Evolutionary conservation across 2,113 vertebrate species (phyloP).

Genomic region (Montifringilla adamsi): DNA sequence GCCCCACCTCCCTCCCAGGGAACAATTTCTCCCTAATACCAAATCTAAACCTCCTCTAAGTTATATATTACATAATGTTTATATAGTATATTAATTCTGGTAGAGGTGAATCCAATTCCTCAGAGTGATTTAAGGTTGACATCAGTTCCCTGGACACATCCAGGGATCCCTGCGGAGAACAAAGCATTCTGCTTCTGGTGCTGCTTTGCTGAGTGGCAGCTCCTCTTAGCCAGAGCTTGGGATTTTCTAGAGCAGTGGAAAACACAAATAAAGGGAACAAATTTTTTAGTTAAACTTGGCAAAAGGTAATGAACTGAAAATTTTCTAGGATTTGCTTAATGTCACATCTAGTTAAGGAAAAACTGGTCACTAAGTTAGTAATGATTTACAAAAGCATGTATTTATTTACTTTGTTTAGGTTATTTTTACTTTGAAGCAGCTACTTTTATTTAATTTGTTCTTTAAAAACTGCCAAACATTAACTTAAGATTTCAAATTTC

Average conservation of each 20-base stretch:
- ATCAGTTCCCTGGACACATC: not conserved
- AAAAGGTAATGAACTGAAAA: not conserved
- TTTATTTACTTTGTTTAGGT: not conserved
- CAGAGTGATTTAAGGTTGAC: not conserved
- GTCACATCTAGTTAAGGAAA: not conserved
- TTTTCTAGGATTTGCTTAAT: not conserved
- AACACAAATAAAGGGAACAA: not conserved
- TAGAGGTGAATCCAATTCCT: not conserved
- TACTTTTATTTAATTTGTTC: not conserved
- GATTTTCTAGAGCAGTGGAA: not conserved
- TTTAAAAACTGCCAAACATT: not conserved
- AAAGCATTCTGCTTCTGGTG: not conserved
- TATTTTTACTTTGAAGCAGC: not conserved
- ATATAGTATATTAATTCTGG: not conserved
- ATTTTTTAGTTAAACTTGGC: not conserved
- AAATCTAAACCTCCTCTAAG: not conserved
- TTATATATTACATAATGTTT: not conserved
- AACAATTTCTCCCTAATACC: not conserved
- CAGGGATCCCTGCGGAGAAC: not conserved
- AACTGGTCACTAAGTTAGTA: not conserved
- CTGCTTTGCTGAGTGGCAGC: not conserved
- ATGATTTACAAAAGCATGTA: not conserved
- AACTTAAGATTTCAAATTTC: not conserved
- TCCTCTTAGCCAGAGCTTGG: not conserved
- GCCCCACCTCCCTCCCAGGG: accelerated